Base-by-base conservation (phyloP, 2,888 invertebrate genomes). In the Drosophila conformis region DNA sequence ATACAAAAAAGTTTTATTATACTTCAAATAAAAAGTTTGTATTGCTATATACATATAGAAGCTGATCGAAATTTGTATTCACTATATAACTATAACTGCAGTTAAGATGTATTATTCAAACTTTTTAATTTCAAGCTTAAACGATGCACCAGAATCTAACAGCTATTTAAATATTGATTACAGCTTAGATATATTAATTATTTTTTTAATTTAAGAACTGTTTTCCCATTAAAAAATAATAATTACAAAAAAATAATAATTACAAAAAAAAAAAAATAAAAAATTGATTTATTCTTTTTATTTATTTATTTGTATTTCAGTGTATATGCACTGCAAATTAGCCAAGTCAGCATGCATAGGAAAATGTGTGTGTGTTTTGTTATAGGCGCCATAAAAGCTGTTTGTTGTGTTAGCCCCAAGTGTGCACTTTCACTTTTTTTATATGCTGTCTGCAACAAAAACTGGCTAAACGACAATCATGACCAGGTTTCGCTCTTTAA, bases 341-440 rank as follows among this genome's bases (percentile, higher is more conserved):
- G 13, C 29, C 56, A 63, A 54, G n/a, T n/a, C 5, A n/a, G 42
- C 53, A 52, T 21, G 40, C 36, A 58, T 61, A 62, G 57, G 60
- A 53, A 63, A 54, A 65, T 60, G 42, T 54, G 64, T 61, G 63
- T 63, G 46, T 62, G 42, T 59, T 48, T 46, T 61, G 57, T 52
- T 52, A 59, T 61, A 40, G 63, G 56, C 40, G 25, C 33, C 36
- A 29, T 61, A 59, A 48, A 31, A 70, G 66, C 58, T 72, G 62
- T 53, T 58, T 60, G 70, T 73, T 76, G 68, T 80, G 70, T 68
- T 80, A 40, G 80, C 62, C 70, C 56, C 81, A 70, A 80, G 80
- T 79, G 74, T 69, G 77, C 83, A 84, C 91, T 90, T 91, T 90
- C 90, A 91, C 90, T 90, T 90, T 90, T 67, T 68, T 27, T 63